phyloP scores from a whole-genome alignment of 2,113 vertebrate genomes.

The Pleuronectes platessa region DNA sequence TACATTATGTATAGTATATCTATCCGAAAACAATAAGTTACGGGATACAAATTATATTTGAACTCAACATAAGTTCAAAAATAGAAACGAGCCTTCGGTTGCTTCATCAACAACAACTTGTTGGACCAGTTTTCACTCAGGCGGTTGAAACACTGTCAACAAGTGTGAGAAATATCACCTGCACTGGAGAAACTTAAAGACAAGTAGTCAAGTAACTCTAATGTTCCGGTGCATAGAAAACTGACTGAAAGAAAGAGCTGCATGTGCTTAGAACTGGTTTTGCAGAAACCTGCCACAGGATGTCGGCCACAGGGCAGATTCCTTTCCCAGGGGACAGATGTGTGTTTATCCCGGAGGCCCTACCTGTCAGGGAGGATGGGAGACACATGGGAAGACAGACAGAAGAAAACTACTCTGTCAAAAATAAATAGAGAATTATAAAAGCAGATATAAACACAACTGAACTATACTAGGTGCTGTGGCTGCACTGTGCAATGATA shows the following conservation, averaged over 20 bases:
- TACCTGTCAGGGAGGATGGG: background rate
- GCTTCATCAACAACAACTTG: no score
- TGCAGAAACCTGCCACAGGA: background rate
- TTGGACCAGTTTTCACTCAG: background rate
- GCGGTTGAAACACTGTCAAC: background rate
- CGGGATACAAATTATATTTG: no score
- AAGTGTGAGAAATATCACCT: background rate
- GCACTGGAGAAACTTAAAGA: background rate
- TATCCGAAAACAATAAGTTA: no score
- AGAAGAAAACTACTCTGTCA: no score
- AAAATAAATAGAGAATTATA: background rate
- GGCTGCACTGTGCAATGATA: no score
- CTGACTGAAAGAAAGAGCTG: no score
- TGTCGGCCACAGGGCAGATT: background rate
- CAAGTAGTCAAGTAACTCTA: no score
- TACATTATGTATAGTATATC: no score
- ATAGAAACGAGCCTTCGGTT: background rate
- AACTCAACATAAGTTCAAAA: background rate
- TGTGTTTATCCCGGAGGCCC: background rate
- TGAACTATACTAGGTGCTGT: no score
- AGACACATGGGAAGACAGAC: background rate
- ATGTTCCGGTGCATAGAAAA: no score
- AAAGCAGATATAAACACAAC: background rate
- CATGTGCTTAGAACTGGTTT: background rate
- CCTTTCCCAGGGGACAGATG: background rate